A percentile compares a stretch with the other conserved stretches of the same genome.
phyloP scores from a whole-genome alignment of 2,797 vertebrate species.

The Coccyzus lansbergi region DNA sequence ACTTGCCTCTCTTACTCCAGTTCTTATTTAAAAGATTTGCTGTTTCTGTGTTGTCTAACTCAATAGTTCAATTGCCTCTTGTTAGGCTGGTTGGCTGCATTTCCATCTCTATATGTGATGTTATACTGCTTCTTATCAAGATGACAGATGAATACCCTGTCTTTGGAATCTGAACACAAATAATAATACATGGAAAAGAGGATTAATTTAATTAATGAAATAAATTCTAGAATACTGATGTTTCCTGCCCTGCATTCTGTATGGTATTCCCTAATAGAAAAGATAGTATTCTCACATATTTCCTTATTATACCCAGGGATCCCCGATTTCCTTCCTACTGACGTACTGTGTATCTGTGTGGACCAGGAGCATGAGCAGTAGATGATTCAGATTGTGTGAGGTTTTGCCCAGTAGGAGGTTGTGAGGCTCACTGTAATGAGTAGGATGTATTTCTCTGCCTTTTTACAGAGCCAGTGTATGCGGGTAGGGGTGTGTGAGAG shows the following conservation, averaged over 20 bases:
- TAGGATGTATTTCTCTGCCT: not conserved
- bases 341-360: rapidly evolving
- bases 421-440: not conserved
- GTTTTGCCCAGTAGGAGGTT: not conserved
- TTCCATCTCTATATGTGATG: not conserved
- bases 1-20: not conserved
- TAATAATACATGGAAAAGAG: rapidly evolving
- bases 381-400: rapidly evolving
- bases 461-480: too few relatives aligned
- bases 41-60: not conserved
- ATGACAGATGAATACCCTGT: not conserved
- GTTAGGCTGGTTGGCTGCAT: not conserved
- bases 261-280: not conserved
- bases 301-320: not conserved
- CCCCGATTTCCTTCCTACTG: not conserved
- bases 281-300: not conserved
- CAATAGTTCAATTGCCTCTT: not conserved
- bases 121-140: not conserved
- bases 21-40: not conserved
- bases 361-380: not conserved
- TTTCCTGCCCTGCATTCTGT: not conserved
- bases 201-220: not conserved
- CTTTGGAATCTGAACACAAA: not conserved
- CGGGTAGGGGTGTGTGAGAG: too few relatives aligned
- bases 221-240: not conserved